Conservation (phyloP, 1,140 invertebrate genomes). For the Olivierus martensii region DNA sequence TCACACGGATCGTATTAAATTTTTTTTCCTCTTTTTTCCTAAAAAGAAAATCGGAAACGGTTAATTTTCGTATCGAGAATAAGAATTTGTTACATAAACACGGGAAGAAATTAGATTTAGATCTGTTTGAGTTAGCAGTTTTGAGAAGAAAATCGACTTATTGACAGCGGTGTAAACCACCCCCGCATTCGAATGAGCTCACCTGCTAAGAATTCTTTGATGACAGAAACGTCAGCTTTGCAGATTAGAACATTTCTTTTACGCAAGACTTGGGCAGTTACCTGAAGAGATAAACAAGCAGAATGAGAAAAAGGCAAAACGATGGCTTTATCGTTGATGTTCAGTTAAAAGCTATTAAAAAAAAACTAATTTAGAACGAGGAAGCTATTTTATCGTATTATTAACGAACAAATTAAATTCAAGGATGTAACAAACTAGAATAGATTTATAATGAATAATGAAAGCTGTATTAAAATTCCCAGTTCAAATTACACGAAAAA, state of each 20-base stretch:
- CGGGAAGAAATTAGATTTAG: neutral
- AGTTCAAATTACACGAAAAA: no score
- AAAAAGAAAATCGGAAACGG: no score
- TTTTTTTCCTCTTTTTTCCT: no score
- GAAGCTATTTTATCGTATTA: no score
- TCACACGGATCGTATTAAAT: no score
- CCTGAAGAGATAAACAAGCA: neutral
- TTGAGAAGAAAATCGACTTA: neutral
- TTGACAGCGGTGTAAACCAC: neutral
- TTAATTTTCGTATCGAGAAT: neutral
- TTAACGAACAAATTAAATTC: no score
- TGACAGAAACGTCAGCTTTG: neutral
- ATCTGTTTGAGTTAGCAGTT: neutral
- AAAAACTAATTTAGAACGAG: no score
- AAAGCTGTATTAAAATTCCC: no score
- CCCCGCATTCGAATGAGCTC: neutral
- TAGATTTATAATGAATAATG: no score
- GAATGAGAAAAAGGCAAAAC: neutral
- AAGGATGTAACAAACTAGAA: no score
- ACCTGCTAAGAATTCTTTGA: neutral
- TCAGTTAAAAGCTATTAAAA: no score
- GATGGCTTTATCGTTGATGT: no score
- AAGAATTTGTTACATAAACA: neutral
- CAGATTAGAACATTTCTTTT: constrained; percentile 13
- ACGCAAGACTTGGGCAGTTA: constrained; percentile 10